Base-by-base conservation (phyloP, 2,113 vertebrate species). In the Xiphophorus maculatus region DNA sequence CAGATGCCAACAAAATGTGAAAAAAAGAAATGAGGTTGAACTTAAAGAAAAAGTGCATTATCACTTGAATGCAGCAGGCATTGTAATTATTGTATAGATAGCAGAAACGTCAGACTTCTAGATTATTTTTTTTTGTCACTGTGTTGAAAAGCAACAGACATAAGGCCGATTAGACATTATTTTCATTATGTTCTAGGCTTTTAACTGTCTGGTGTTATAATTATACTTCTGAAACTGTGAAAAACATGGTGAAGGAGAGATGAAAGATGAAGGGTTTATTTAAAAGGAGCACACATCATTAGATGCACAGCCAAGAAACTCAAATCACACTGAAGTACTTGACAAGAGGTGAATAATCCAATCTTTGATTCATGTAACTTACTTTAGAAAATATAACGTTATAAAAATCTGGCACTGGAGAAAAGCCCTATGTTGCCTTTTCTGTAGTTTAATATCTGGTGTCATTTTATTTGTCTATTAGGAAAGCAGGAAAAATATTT, bases 131-230 rank as follows among this genome's bases (percentile, higher is more conserved):
- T 69, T 76, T 48, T 44, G 33, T 66, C 14, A 2, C 44, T 48
- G 32, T 84, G 79, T 73, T 79, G 74, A 84, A 80, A 67, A 69
- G 79, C 66, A 63, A 54, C 66, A 80, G 66, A 72, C 9, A 7
- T 67, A 48, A 76, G 28, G 40, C 61, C 72, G 61, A 42, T 30
- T n/a, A 81, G 75, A 87, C 78, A 79, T 86, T 81, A 77, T 82
- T 82, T 76, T 42, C 68, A 69, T 79, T 82, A 80, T 82, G 77
- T 79, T 73, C 51, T 5, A 76, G 73, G 71, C 77, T 87, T 84
- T 83, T 84, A 80, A 88, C 80, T 76, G 81, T 68, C 74, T 88
- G 70, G 51, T 63, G 66, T 61, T 72, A 73, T 86, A 89, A 84
- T 88, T 83, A 86, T 65, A 1, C 33, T 27, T 25, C 71, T 54